These are phyloP conservation scores for Orthosia gothica DNA, from an alignment of 2,888 invertebrate species.

Conservation along the genomic window DNA sequence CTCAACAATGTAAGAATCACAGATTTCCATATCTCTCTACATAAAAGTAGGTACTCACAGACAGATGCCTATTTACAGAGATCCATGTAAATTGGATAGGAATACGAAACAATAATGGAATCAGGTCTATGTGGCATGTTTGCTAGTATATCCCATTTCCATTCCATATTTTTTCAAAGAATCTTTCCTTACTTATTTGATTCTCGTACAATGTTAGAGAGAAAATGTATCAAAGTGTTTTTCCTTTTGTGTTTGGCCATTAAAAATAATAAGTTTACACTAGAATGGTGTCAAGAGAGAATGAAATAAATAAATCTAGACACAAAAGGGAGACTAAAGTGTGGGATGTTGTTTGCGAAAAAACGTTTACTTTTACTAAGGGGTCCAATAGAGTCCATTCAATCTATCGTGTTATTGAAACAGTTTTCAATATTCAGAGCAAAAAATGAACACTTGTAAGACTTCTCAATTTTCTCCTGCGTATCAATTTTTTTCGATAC, in stretches of 20 bases:
- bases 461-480: neutral
- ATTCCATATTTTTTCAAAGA: conserved; percentile 33
- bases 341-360: conserved; percentile 9
- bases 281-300: conserved; percentile 34
- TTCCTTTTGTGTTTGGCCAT: conserved; percentile 37
- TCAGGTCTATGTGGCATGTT: conserved; percentile 4
- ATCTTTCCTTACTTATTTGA: conserved; percentile 41
- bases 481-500: neutral
- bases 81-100: conserved; percentile 52
- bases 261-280: conserved; percentile 57
- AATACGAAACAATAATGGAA: conserved; percentile 53
- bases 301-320: conserved; percentile 33
- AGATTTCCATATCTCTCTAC: conserved; percentile 17
- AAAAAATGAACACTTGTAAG: neutral
- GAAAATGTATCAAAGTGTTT: conserved; percentile 24
- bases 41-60: conserved; percentile 17
- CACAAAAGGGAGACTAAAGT: conserved; percentile 8
- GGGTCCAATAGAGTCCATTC: neutral
- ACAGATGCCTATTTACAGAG: conserved; percentile 41
- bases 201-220: conserved; percentile 8
- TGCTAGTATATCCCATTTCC: conserved; percentile 16
- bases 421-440: neutral
- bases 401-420: neutral
- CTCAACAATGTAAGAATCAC: neutral
- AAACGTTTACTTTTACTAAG: neutral